phyloP scores from a whole-genome alignment of 2,888 invertebrate genomes.

The Pasiphila rectangulata region DNA sequence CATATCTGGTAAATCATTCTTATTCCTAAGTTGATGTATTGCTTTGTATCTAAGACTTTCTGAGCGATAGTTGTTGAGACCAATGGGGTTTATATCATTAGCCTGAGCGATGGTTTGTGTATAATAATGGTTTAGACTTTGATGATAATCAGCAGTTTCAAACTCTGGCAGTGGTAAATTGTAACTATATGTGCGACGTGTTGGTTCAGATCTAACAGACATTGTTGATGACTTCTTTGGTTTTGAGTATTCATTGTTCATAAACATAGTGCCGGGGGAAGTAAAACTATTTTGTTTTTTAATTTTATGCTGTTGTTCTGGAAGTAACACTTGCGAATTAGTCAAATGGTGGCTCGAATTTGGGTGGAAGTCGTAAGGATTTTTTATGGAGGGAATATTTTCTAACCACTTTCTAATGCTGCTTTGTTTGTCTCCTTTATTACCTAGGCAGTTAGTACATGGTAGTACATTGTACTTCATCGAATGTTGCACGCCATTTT shows the following conservation, averaged over 20 bases:
- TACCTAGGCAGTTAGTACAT: slow-evolving; percentile 77
- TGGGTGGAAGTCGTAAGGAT: slow-evolving; percentile 50
- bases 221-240: slow-evolving; percentile 57
- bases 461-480: slow-evolving; percentile 68
- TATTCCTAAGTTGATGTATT: slow-evolving; percentile 52
- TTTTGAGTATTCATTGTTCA: slow-evolving; percentile 48
- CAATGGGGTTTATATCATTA: slow-evolving; percentile 60
- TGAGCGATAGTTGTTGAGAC: slow-evolving; percentile 48
- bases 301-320: slow-evolving; percentile 52
- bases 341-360: slow-evolving; percentile 50
- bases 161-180: slow-evolving; percentile 70
- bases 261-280: slow-evolving; percentile 47
- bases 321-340: slow-evolving; percentile 62
- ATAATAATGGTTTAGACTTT: slow-evolving; percentile 46
- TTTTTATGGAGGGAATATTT: slow-evolving; percentile 81
- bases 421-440: slow-evolving; percentile 85
- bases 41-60: slow-evolving; percentile 48
- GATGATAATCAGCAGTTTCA: slow-evolving; percentile 42
- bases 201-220: slow-evolving; percentile 73
- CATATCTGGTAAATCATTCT: slow-evolving; percentile 81
- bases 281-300: slow-evolving; percentile 68
- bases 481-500: slow-evolving; percentile 56
- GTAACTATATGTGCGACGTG: slow-evolving; percentile 51
- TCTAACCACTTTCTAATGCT: slow-evolving; percentile 89
- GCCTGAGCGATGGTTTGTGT: slow-evolving; percentile 56